A percentile compares a stretch with the other conserved stretches of the same genome.
Evolutionary conservation across 37 sponge, comb jelly and placozoan species (phyloP).

Genomic region (Spongilla lacustris): DNA sequence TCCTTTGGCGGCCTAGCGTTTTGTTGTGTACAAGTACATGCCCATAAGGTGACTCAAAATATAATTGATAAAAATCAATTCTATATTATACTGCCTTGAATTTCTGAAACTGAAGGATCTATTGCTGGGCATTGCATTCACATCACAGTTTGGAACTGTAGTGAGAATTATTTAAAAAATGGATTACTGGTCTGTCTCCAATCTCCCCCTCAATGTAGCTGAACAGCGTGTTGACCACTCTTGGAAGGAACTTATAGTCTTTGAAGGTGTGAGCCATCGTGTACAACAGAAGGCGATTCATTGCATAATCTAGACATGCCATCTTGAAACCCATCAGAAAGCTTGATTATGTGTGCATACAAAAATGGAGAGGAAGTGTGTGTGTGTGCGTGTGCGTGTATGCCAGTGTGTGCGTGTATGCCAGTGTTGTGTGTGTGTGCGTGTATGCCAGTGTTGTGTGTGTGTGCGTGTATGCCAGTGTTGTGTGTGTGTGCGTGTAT

Average conservation of each 20-base stretch:
- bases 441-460: background rate
- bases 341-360: constrained; percentile 29
- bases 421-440: background rate
- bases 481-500: no score
- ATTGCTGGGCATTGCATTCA: background rate
- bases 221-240: constrained; percentile 61
- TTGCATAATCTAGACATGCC: constrained; percentile 49
- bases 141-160: background rate
- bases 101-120: background rate
- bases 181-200: background rate
- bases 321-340: constrained; percentile 53
- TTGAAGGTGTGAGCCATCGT: constrained; percentile 85
- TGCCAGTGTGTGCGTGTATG: background rate
- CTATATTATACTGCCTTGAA: background rate
- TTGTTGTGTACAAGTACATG: no score
- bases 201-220: constrained; percentile 12
- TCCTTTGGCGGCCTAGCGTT: no score
- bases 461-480: no score
- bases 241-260: constrained; percentile 72
- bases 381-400: background rate
- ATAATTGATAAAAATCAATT: no score
- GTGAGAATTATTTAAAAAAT: background rate
- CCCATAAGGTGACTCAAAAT: no score
- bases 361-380: background rate
- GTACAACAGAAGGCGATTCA: constrained; percentile 71